Conservation (phyloP, 2,113 vertebrate species). For the Oreochromis tanganicae region DNA sequence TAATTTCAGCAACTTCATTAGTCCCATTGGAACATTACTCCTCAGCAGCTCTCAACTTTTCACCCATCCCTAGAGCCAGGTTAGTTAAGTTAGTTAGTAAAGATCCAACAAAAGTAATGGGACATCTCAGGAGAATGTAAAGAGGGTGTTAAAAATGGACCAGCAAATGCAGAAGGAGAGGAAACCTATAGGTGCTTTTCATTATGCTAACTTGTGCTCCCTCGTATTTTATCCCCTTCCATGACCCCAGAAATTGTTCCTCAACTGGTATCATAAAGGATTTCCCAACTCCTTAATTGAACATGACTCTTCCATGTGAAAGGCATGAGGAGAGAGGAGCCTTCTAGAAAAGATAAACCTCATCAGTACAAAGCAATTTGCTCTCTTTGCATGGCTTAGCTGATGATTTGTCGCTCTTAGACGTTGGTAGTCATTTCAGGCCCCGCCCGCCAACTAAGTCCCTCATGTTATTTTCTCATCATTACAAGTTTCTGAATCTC, state of each 20-base stretch:
- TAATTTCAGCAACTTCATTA: background rate
- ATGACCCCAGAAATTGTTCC: background rate
- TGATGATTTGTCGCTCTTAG: background rate
- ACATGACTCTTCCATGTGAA: background rate
- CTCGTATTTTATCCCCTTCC: rapidly evolving
- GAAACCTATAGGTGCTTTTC: background rate
- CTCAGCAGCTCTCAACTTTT: background rate
- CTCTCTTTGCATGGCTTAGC: background rate
- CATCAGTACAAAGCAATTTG: background rate
- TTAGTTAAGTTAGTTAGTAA: background rate
- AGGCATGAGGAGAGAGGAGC: background rate
- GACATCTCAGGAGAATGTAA: background rate
- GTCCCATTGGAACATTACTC: background rate
- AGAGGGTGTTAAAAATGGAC: background rate
- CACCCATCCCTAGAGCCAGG: background rate
- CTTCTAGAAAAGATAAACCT: background rate
- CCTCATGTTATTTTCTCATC: background rate
- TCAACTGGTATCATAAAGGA: background rate
- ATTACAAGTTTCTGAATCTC: background rate
- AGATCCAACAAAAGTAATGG: background rate
- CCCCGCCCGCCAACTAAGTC: background rate
- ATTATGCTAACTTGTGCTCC: background rate
- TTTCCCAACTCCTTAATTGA: background rate
- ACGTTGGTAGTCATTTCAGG: background rate
- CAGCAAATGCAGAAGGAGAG: background rate